phyloP scores from a whole-genome alignment of 2,888 invertebrate genomes.

The Trachelus tabidus region DNA sequence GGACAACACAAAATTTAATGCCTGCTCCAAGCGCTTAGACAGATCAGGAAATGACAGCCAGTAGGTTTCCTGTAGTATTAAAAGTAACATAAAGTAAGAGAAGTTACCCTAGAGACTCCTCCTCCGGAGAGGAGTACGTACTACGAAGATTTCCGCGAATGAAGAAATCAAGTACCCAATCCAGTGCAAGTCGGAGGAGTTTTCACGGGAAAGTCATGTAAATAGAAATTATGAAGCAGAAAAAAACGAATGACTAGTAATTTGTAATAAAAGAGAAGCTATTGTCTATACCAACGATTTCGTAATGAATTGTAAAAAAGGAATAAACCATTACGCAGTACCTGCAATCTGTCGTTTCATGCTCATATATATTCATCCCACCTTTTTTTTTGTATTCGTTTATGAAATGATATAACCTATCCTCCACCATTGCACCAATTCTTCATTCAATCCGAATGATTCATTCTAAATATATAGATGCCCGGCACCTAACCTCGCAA shows the following conservation, averaged over 20 bases:
- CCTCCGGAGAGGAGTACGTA: constrained; percentile 8
- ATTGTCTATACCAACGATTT: constrained; percentile 25
- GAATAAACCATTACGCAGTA: constrained; percentile 25
- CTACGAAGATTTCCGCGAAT: constrained; percentile 27
- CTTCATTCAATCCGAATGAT: background rate
- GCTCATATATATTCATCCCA: background rate
- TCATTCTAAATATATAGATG: background rate
- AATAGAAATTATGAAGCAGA: constrained; percentile 16
- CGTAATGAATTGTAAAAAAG: constrained; percentile 35
- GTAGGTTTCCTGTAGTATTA: background rate
- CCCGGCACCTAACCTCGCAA: background rate
- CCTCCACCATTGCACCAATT: background rate
- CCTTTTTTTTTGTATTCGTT: background rate
- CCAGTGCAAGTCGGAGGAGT: background rate
- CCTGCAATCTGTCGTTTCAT: background rate
- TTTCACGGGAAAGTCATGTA: constrained; percentile 17
- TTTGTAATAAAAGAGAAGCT: constrained; percentile 26
- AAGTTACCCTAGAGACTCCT: background rate
- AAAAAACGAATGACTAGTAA: constrained; percentile 10
- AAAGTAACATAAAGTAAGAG: background rate
- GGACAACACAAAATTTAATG: background rate
- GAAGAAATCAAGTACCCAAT: background rate
- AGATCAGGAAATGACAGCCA: background rate
- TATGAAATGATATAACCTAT: background rate
- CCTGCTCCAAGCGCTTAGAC: background rate